These are phyloP conservation scores for Alloscopus bannaensis DNA, from an alignment of 2,888 invertebrate species.

Conservation along the genomic window DNA sequence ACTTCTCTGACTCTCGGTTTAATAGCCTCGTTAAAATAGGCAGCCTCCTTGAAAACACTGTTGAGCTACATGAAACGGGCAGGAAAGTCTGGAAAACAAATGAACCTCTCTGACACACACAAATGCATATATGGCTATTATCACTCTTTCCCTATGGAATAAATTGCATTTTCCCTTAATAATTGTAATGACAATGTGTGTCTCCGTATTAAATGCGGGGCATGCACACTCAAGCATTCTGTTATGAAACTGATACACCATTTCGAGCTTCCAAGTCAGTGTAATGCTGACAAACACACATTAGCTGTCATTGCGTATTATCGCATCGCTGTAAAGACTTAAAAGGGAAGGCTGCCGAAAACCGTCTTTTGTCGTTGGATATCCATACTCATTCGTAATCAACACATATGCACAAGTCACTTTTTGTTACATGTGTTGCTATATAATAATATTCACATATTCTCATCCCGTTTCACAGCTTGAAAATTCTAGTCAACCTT, in stretches of 20 bases:
- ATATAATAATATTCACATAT: background rate
- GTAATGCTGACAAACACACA: no score
- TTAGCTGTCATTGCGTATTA: no score
- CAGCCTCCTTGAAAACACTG: constrained; percentile 37
- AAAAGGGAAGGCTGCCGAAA: no score
- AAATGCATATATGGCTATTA: background rate
- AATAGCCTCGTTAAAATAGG: constrained; percentile 48
- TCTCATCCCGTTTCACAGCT: background rate
- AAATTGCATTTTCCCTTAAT: background rate
- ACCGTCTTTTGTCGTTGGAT: no score
- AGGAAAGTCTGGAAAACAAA: no score
- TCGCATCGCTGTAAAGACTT: no score
- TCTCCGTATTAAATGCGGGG: no score
- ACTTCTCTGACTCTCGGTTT: constrained; percentile 18
- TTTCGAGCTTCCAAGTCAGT: no score
- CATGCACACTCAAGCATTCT: no score
- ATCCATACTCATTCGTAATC: background rate
- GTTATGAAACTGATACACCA: no score
- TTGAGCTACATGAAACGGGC: background rate
- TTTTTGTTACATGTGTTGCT: background rate
- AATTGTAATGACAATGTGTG: background rate
- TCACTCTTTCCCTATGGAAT: background rate
- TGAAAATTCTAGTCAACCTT: no score
- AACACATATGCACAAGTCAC: background rate
- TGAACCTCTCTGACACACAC: no score